Evolutionary conservation across 2,888 invertebrate genomes (phyloP).

Genomic region (Drosophila cyrtoloma): DNA sequence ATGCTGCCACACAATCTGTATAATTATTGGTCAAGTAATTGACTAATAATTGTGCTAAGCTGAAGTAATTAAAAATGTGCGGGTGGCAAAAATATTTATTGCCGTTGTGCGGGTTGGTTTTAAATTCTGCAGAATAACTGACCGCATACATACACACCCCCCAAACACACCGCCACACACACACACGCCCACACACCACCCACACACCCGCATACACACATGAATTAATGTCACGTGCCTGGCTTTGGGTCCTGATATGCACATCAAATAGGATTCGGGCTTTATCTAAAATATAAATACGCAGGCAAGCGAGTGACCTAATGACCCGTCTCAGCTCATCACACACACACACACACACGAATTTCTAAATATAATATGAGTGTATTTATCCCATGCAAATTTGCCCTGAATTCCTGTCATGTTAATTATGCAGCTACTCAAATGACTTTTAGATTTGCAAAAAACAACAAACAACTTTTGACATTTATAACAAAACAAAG

Average conservation of each 20-base stretch:
- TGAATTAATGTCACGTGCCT: slow-evolving; percentile 40
- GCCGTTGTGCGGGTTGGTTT: neutral
- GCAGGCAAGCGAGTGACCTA: slow-evolving; percentile 39
- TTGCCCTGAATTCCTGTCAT: slow-evolving; percentile 23
- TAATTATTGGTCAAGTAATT: slow-evolving; percentile 20
- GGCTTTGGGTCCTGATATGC: slow-evolving; percentile 20
- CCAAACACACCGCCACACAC: slow-evolving; percentile 4
- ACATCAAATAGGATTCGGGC: slow-evolving; percentile 16
- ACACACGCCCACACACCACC: neutral
- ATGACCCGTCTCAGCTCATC: slow-evolving; percentile 27
- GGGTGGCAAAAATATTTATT: neutral
- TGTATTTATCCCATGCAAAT: slow-evolving; percentile 41
- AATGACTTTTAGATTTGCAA: slow-evolving; percentile 46
- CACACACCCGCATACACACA: neutral
- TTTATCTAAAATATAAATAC: slow-evolving; percentile 2
- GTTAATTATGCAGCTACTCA: slow-evolving; percentile 49
- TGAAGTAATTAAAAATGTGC: slow-evolving; percentile 37
- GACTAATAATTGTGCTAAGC: slow-evolving; percentile 35
- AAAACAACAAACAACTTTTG: slow-evolving; percentile 6
- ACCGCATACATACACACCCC: slow-evolving; percentile 29
- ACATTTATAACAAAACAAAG: slow-evolving; percentile 16
- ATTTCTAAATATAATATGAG: slow-evolving; percentile 27
- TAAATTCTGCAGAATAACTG: slow-evolving; percentile 49
- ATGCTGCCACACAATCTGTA: slow-evolving; percentile 6
- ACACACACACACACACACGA: slow-evolving; percentile 12